A percentile compares a stretch with the other conserved stretches of the same genome.
Evolutionary conservation across 2,113 vertebrate genomes (phyloP).

Genomic region (Catharus minimus): DNA sequence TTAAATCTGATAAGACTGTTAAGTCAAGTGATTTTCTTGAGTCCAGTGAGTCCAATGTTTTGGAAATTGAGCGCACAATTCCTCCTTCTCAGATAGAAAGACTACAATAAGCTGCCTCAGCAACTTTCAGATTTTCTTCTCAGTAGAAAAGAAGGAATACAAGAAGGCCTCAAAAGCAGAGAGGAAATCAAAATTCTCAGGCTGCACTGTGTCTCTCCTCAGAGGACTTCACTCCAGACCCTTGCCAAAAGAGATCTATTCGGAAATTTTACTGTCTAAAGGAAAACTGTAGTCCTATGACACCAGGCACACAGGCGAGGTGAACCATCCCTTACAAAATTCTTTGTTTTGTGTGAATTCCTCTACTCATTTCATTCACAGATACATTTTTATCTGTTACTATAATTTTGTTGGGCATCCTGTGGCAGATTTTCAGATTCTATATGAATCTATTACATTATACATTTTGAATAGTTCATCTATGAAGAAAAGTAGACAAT

Average conservation of each 20-base stretch:
- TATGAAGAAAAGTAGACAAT: not conserved
- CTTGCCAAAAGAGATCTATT: not conserved
- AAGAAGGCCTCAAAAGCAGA: slow-evolving; percentile 9
- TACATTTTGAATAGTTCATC: not conserved
- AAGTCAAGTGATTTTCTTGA: not conserved
- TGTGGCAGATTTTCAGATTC: not conserved
- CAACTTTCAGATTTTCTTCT: slow-evolving; percentile 10
- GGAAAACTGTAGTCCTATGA: not conserved
- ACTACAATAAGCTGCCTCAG: slow-evolving; percentile 13
- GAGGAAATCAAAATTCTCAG: not conserved
- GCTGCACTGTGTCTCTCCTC: not conserved
- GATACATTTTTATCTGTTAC: not conserved
- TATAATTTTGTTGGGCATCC: not conserved
- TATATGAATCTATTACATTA: not conserved
- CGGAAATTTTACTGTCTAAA: not conserved
- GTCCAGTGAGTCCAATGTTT: not conserved
- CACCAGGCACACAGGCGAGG: not conserved
- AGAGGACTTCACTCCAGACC: not conserved
- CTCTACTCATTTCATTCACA: not conserved
- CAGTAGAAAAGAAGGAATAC: not conserved
- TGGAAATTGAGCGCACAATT: not conserved
- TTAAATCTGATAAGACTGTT: not conserved
- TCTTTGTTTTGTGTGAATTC: not conserved
- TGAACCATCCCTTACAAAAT: not conserved
- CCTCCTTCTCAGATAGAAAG: not conserved